Evolutionary conservation across 2,888 invertebrate genomes (phyloP).

Genomic region (Lasioglossum malachurum): DNA sequence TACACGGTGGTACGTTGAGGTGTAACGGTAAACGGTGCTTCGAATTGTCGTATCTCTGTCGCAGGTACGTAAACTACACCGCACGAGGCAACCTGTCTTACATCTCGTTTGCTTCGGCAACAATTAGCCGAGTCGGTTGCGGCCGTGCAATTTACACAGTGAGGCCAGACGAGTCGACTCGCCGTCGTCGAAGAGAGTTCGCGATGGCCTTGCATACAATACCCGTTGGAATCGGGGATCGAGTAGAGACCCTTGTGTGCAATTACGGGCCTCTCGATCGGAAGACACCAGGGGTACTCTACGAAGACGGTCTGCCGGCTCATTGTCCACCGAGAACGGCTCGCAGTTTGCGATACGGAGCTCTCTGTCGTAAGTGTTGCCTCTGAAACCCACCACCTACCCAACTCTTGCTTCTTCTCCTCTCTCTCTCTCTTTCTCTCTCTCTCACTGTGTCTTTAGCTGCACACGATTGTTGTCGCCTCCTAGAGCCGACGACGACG

Average conservation of each 20-base stretch:
- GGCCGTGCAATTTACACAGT: conserved; percentile 75
- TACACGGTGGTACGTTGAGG: not conserved
- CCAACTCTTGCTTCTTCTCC: not conserved
- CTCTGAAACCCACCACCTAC: not conserved
- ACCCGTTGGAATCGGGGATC: conserved; percentile 57
- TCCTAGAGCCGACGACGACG: not conserved
- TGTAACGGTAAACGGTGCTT: not conserved
- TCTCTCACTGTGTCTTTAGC: not conserved
- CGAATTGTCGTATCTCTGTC: conserved; percentile 40
- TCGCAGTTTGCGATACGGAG: conserved; percentile 49
- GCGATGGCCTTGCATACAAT: conserved; percentile 38
- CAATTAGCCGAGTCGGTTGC: conserved; percentile 76
- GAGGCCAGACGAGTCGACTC: conserved; percentile 52
- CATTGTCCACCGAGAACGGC: conserved; percentile 61
- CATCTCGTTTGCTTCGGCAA: conserved; percentile 74
- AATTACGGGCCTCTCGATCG: conserved; percentile 82
- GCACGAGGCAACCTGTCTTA: conserved; percentile 70
- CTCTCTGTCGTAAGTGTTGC: conserved; percentile 61
- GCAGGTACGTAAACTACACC: conserved; percentile 72
- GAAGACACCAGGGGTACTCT: conserved; percentile 73
- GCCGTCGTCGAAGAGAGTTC: conserved; percentile 34
- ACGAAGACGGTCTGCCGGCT: conserved; percentile 74
- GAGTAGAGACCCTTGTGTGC: conserved; percentile 80
- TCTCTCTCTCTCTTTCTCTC: not conserved
- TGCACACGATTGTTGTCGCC: conserved; percentile 25